Evolutionary conservation across 2,797 vertebrate species (phyloP).

Genomic region (Lepilemur ruficaudatus): DNA sequence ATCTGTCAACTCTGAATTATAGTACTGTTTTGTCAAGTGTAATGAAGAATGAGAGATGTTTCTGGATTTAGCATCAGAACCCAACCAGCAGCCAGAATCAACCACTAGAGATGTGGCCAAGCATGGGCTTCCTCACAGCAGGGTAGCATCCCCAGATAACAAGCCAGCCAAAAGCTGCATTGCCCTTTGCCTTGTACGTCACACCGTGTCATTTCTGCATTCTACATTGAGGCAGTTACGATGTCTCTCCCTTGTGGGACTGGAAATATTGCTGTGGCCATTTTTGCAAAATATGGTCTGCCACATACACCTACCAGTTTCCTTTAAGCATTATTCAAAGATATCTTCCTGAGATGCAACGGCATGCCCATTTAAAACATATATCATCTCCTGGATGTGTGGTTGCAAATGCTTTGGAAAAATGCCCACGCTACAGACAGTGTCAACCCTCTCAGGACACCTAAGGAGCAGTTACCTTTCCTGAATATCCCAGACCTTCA

Average conservation of each 20-base stretch:
- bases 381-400: background rate
- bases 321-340: background rate
- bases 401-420: background rate
- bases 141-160: background rate
- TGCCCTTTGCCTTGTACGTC: background rate
- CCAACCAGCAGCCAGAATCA: background rate
- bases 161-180: background rate
- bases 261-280: background rate
- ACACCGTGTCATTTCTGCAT: background rate
- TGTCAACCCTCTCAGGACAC: background rate
- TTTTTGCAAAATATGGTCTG: background rate
- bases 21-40: background rate
- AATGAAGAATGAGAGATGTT: background rate
- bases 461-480: background rate
- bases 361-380: background rate
- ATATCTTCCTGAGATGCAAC: background rate
- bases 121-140: background rate
- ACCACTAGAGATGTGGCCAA: background rate
- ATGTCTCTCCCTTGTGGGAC: background rate
- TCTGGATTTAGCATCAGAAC: background rate
- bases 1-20: background rate
- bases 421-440: background rate
- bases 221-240: background rate
- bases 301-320: background rate
- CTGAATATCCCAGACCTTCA: background rate